Conservation (phyloP, 2,797 vertebrate genomes). For the Hypotaenidia philippensis region DNA sequence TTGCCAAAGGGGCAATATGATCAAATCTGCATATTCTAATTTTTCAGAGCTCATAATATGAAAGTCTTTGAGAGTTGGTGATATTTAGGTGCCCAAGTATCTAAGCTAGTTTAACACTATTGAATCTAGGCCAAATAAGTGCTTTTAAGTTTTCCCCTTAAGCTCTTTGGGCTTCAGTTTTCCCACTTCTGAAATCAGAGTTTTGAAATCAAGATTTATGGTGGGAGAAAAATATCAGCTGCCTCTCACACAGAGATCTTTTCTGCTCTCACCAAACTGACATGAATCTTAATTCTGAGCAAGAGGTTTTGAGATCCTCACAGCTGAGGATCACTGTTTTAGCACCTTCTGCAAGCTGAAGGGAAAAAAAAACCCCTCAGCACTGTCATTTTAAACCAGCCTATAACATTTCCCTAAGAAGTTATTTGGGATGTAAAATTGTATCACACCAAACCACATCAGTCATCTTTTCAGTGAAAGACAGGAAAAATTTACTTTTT, state of each 20-base stretch:
- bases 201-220: constrained; percentile 71
- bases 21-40: constrained; percentile 67
- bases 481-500: neutral
- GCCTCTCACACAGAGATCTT: constrained; percentile 65
- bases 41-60: constrained; percentile 53
- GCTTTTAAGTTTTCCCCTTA: constrained; percentile 73
- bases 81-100: constrained; percentile 55
- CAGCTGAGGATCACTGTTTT: constrained; percentile 70
- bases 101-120: constrained; percentile 55
- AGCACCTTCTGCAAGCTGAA: constrained; percentile 68
- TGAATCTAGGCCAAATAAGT: constrained; percentile 74
- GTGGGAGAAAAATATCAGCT: constrained; percentile 73
- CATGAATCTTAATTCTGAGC: constrained; percentile 70
- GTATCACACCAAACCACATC: constrained; percentile 3
- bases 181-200: constrained; percentile 67
- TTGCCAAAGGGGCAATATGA: constrained; percentile 68
- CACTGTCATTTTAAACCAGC: constrained; percentile 52
- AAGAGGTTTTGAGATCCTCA: constrained; percentile 70
- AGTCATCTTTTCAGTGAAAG: constrained; percentile 17
- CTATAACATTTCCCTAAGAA: constrained; percentile 36
- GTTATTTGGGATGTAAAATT: constrained; percentile 36
- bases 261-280: constrained; percentile 51
- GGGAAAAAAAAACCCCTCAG: neutral
- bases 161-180: constrained; percentile 67
- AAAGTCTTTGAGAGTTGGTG: constrained; percentile 52